Evolutionary conservation across 2,888 invertebrate species (phyloP).

Genomic region (Erynnis tages): DNA sequence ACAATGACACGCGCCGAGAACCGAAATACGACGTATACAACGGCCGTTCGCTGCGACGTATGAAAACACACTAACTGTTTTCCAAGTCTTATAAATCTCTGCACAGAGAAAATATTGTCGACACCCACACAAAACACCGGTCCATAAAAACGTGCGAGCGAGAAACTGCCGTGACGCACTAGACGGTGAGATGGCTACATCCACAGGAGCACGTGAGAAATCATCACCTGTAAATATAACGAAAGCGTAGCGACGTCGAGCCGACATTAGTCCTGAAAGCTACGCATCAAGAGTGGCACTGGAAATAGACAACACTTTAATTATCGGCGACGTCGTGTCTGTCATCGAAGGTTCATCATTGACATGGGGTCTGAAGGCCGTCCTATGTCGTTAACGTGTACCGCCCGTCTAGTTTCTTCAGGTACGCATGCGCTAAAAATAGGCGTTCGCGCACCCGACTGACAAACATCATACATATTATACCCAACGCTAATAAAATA

Average conservation of each 20-base stretch:
- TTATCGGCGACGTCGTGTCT: constrained; percentile 55
- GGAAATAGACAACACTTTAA: constrained; percentile 53
- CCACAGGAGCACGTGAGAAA: constrained; percentile 51
- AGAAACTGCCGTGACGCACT: constrained; percentile 57
- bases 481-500: constrained; percentile 43
- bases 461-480: constrained; percentile 36
- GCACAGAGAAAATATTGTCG: constrained; percentile 63
- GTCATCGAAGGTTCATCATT: constrained; percentile 61
- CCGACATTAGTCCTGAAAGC: constrained; percentile 29
- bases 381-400: constrained; percentile 37
- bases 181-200: constrained; percentile 49
- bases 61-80: constrained; percentile 69
- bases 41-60: constrained; percentile 57
- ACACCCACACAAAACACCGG: constrained; percentile 57
- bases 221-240: constrained; percentile 69
- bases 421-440: constrained; percentile 49
- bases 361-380: constrained; percentile 55
- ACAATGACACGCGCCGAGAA: constrained; percentile 38
- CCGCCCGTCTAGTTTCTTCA: constrained; percentile 45
- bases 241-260: constrained; percentile 37
- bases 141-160: constrained; percentile 49
- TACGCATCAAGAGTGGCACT: constrained; percentile 42
- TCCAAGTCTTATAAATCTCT: constrained; percentile 56
- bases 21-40: constrained; percentile 34
- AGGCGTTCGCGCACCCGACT: constrained; percentile 30